A percentile compares a stretch with the other conserved stretches of the same genome.
Conservation (phyloP, 1,140 invertebrate genomes). For the Saxidomus purpurata region DNA sequence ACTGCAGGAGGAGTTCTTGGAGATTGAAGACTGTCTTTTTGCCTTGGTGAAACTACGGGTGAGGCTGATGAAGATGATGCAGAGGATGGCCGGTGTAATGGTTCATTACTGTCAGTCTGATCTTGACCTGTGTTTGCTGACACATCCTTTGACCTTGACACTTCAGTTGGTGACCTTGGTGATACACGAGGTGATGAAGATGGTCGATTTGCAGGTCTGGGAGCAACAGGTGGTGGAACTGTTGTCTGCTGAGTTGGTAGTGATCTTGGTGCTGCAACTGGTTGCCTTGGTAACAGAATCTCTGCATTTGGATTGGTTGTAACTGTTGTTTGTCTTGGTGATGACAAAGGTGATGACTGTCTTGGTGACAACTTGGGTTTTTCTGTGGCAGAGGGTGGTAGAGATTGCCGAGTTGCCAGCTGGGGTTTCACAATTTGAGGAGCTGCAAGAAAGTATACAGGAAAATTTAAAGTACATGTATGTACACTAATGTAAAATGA, state of each 20-base stretch:
- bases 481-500: no score
- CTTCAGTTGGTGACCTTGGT: conserved; percentile 12
- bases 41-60: conserved; percentile 21
- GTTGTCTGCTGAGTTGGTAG: not conserved
- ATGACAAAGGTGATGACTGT: conserved; percentile 12
- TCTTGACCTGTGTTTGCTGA: not conserved
- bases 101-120: not conserved
- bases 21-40: conserved; percentile 1
- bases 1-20: conserved; percentile 70
- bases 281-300: not conserved
- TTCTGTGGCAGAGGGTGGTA: conserved; percentile 29
- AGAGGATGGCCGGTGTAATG: not conserved
- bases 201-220: not conserved
- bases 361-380: conserved; percentile 45
- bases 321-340: conserved; percentile 35
- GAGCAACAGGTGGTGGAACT: conserved; percentile 17
- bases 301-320: conserved; percentile 30
- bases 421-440: not conserved
- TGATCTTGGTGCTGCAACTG: conserved; percentile 31
- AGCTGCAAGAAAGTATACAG: no score
- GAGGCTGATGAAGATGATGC: not conserved
- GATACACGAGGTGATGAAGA: not conserved
- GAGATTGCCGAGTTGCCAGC: conserved; percentile 9
- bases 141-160: not conserved
- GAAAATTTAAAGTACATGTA: no score